Conservation (phyloP, 2,797 vertebrate species). For the Danio albolineatus region DNA sequence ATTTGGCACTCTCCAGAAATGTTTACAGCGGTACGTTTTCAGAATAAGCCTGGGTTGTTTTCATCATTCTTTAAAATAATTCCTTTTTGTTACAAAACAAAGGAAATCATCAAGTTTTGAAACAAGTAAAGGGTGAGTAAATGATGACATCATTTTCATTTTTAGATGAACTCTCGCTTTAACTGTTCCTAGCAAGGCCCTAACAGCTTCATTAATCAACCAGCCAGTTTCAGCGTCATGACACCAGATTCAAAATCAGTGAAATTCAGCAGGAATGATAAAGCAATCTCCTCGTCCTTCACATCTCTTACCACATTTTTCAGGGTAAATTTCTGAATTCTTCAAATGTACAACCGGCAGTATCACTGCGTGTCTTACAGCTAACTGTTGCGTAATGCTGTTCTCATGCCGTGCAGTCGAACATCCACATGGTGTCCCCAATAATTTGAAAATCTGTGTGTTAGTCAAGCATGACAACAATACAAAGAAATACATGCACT, state of each 20-base stretch:
- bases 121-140: no score
- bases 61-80: no score
- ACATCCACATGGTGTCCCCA: conserved; percentile 14
- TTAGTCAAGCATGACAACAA: conserved; percentile 36
- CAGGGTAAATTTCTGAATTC: conserved; percentile 37
- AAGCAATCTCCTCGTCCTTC: conserved; percentile 74
- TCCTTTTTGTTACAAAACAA: no score
- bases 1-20: no score
- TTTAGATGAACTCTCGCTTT: conserved; percentile 45
- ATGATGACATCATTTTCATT: no score
- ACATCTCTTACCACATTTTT: conserved; percentile 77
- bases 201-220: conserved; percentile 81
- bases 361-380: neutral
- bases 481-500: conserved; percentile 69
- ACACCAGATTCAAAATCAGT: conserved; percentile 80
- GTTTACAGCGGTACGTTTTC: no score
- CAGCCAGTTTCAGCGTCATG: conserved; percentile 81
- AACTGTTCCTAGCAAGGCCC: conserved; percentile 80
- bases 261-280: conserved; percentile 85
- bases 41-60: no score
- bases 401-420: neutral
- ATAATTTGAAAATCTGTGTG: conserved; percentile 21
- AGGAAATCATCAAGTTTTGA: no score
- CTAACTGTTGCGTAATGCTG: conserved; percentile 19
- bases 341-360: neutral